Percentiles rank a stretch among this genome's conserved stretches.
Conservation (phyloP, 1,140 invertebrate species). For the Oncopodura yosiiana region DNA sequence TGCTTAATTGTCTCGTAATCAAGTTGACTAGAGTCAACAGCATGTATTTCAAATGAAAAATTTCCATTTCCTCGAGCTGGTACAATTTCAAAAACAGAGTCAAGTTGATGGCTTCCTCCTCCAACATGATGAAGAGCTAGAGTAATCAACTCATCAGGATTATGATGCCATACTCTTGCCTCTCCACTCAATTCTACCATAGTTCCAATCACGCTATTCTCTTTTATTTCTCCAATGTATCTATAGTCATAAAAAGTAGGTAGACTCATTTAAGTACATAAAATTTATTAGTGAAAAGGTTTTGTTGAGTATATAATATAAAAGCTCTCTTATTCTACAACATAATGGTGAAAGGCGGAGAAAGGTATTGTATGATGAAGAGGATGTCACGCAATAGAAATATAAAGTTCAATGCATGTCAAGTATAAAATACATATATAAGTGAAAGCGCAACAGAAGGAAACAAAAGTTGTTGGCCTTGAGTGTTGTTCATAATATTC, state of each 20-base stretch:
- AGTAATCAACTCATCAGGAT: conserved; percentile 37
- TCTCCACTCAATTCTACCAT: conserved; percentile 56
- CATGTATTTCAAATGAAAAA: conserved; percentile 67
- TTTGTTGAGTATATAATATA: too few species aligned
- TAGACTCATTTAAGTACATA: conserved; percentile 19
- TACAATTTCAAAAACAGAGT: conserved; percentile 69
- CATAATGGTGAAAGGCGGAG: too few species aligned
- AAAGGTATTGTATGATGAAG: too few species aligned
- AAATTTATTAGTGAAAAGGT: too few species aligned
- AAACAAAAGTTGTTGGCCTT: too few species aligned
- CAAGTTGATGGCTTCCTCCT: conserved; percentile 35
- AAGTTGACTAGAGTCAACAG: conserved; percentile 66
- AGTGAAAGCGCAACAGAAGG: too few species aligned
- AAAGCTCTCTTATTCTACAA: too few species aligned
- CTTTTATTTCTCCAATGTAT: conserved; percentile 62
- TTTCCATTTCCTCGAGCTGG: conserved; percentile 74
- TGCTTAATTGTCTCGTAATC: conserved; percentile 70
- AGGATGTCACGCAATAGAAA: neutral
- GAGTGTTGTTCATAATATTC: too few species aligned
- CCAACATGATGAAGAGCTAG: conserved; percentile 10
- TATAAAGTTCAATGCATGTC: neutral
- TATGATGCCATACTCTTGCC: conserved; percentile 40
- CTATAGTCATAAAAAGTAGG: conserved; percentile 43
- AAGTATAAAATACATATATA: too few species aligned
- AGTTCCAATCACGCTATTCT: conserved; percentile 71